Percentiles rank a stretch among this genome's conserved stretches.
Conservation (phyloP, 2,113 vertebrate genomes). For the Psammodynastes pulverulentus region DNA sequence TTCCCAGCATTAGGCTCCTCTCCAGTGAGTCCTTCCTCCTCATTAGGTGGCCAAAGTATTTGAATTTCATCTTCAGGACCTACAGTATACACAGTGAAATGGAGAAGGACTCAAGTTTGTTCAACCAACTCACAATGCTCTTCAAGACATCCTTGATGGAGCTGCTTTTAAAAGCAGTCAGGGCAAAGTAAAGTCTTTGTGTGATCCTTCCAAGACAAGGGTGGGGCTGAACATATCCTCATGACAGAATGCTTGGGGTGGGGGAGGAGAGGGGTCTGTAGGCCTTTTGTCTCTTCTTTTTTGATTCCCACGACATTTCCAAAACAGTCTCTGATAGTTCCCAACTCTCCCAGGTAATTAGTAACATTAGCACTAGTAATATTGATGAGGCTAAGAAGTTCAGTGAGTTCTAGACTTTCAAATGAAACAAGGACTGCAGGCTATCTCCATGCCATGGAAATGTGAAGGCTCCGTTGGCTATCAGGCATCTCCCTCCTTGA, state of each 20-base stretch:
- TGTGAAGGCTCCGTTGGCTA: too few relatives aligned
- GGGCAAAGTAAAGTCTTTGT: background rate
- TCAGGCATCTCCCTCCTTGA: too few relatives aligned
- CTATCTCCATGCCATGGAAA: too few relatives aligned
- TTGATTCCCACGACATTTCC: background rate
- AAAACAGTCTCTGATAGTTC: background rate
- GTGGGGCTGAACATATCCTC: background rate
- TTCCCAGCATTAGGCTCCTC: too few relatives aligned
- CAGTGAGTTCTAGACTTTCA: too few relatives aligned
- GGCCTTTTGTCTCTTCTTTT: background rate
- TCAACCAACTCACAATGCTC: background rate
- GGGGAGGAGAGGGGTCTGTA: background rate
- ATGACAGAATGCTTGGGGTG: background rate
- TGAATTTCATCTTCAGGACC: too few relatives aligned
- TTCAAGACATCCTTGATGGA: background rate
- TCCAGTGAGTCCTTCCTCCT: too few relatives aligned
- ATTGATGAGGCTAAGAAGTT: background rate
- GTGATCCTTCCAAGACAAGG: background rate
- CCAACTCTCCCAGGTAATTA: background rate
- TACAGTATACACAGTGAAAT: background rate
- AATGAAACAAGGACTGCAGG: too few relatives aligned
- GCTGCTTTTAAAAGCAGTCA: background rate
- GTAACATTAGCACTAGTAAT: background rate
- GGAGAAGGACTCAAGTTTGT: background rate
- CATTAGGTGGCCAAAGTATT: too few relatives aligned